Base-by-base conservation (phyloP, 2,888 invertebrate genomes). In the Apamea epomidion region DNA sequence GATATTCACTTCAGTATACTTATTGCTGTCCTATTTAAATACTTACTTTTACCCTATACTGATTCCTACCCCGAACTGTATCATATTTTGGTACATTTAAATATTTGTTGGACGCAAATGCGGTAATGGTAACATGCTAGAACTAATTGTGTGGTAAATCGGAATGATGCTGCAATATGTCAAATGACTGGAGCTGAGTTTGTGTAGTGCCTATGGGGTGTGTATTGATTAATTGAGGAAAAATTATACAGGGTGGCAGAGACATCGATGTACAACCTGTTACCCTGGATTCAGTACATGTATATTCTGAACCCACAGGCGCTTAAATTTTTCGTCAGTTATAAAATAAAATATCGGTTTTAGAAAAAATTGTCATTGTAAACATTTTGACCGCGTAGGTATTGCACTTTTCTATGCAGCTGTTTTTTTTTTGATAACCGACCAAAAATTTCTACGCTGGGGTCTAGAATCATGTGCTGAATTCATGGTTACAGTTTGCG, bases 91-190 rank as follows among this genome's bases (percentile, higher is more conserved):
- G 75, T 85, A 73, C 82, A 85, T 89, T 90, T 90, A 90, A 91
- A 93, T 92, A 92, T 93, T 91, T 92, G 91, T 89, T 88, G 83
- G 71, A 89, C 91, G 91, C 87, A 42, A 91, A 91, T 93, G 92
- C 84, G 90, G 93, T 92, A 91, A 91, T 88, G 88, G 91, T 82
- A 89, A 91, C 91, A 90, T 87, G 90, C 91, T 93, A 93, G 93
- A 95, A 94, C 95, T 93, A 95, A 95, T 94, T 94, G 93, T 92
- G 94, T 91, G 95, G 94, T 94, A 91, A 93, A 93, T 93, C 89
- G 89, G 90, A 91, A 93, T 92, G 93, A 93, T 82, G 91, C 88
- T 91, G 92, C 94, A 93, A 95, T 95, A 94, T 94, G 91, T 94
- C 93, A 93, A 91, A 88, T 90, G 91, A 85, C 88, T 87, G 87